Percentiles rank a stretch among this genome's conserved stretches.
These are phyloP conservation scores for Meles meles DNA, from an alignment of 2,113 vertebrate genomes.

Conservation along the genomic window DNA sequence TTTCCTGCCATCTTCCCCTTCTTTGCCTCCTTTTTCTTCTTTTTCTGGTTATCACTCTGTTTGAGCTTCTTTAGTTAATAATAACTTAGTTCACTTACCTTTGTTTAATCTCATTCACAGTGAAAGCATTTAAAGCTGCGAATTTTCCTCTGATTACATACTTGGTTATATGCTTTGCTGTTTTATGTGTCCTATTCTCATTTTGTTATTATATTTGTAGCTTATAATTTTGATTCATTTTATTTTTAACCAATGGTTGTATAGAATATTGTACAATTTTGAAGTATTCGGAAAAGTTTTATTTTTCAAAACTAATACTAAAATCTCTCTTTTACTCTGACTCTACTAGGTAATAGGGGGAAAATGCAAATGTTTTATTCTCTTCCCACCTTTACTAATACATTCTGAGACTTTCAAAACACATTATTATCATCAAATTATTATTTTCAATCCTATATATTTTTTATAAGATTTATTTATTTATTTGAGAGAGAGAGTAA, in stretches of 20 bases:
- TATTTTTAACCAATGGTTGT: background rate
- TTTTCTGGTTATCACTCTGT: background rate
- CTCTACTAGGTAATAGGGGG: background rate
- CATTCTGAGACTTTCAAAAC: background rate
- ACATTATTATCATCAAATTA: background rate
- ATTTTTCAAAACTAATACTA: background rate
- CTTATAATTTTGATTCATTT: conserved; percentile 17
- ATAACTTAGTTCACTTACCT: background rate
- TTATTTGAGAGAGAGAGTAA: background rate
- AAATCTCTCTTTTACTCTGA: background rate
- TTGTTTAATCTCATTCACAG: background rate
- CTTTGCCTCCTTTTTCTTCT: too few relatives aligned
- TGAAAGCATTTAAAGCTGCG: background rate
- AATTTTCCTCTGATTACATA: background rate
- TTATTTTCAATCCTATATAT: background rate
- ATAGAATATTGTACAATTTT: background rate
- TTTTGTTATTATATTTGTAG: background rate
- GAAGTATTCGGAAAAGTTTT: background rate
- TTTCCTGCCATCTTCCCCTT: too few relatives aligned
- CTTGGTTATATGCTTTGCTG: background rate
- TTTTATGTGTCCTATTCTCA: background rate
- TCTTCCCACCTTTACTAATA: background rate
- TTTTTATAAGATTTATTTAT: background rate
- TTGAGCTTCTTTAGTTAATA: background rate
- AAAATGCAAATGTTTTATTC: background rate